Percentiles rank a stretch among this genome's conserved stretches.
phyloP scores from a whole-genome alignment of 2,797 vertebrate genomes.

The Semaprochilodus insignis region DNA sequence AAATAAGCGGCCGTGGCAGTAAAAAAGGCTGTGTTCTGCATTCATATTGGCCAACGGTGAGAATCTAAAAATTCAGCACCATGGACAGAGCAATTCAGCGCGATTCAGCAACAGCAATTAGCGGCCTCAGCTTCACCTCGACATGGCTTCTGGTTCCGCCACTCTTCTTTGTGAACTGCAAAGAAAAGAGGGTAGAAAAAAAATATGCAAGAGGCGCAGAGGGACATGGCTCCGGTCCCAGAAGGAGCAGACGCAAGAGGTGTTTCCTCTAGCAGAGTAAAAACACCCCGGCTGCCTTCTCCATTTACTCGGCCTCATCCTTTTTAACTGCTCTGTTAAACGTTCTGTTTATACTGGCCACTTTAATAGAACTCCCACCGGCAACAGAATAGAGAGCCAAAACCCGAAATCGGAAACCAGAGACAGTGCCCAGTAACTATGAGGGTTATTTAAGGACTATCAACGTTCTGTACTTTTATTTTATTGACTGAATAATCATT shows the following conservation, averaged over 20 bases:
- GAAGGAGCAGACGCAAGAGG: neutral
- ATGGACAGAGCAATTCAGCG: neutral
- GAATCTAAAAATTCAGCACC: conserved; percentile 20
- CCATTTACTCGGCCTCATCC: conserved; percentile 15
- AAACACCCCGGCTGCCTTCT: neutral
- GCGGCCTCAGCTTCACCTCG: neutral
- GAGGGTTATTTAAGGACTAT: neutral
- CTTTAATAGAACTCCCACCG: neutral
- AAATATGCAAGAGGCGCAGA: neutral
- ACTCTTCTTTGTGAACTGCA: neutral
- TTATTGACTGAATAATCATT: too few species aligned
- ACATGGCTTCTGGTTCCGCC: neutral
- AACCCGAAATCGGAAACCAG: neutral
- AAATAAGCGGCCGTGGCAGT: neutral
- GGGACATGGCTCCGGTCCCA: neutral
- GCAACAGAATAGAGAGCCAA: conserved; percentile 9
- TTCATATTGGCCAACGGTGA: neutral
- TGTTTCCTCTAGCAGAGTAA: conserved; percentile 1
- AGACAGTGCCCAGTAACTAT: neutral
- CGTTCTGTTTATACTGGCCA: conserved; percentile 40
- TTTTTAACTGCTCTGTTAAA: neutral
- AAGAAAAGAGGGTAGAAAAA: neutral
- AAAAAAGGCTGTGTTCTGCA: conserved; percentile 12
- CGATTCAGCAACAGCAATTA: conserved; percentile 15
- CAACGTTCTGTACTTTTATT: too few species aligned